Evolutionary conservation across 2,797 vertebrate genomes (phyloP).

Genomic region (Sebastes wilsoni): DNA sequence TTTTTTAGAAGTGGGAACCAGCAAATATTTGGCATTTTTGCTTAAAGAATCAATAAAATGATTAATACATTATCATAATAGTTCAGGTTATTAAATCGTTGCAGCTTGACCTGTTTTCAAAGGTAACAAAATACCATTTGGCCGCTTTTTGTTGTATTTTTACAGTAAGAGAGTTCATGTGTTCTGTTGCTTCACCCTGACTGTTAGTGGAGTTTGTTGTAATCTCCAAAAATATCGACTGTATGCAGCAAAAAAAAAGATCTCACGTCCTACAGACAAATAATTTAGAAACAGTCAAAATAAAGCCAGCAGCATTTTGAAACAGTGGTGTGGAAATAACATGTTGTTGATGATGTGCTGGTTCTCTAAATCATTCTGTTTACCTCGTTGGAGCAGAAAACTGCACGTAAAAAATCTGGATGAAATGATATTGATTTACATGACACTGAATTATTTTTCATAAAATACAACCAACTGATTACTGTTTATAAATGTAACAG

Average conservation of each 20-base stretch:
- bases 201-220: neutral
- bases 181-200: neutral
- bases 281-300: neutral
- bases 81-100: no score
- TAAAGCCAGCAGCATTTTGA: neutral
- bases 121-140: no score
- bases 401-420: rapidly evolving
- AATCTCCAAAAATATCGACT: rapidly evolving
- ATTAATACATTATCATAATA: neutral
- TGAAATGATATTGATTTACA: no score
- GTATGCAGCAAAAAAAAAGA: neutral
- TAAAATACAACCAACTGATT: no score
- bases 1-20: neutral
- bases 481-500: no score
- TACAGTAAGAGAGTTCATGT: neutral
- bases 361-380: neutral
- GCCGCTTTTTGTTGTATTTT: rapidly evolving
- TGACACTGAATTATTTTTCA: no score
- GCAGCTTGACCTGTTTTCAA: neutral
- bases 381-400: neutral
- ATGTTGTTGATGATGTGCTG: neutral
- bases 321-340: neutral
- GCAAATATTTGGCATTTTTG: neutral
- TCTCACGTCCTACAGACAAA: neutral
- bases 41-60: neutral